Conservation (phyloP, 2,113 vertebrate genomes). For the Vanacampus margaritifer region DNA sequence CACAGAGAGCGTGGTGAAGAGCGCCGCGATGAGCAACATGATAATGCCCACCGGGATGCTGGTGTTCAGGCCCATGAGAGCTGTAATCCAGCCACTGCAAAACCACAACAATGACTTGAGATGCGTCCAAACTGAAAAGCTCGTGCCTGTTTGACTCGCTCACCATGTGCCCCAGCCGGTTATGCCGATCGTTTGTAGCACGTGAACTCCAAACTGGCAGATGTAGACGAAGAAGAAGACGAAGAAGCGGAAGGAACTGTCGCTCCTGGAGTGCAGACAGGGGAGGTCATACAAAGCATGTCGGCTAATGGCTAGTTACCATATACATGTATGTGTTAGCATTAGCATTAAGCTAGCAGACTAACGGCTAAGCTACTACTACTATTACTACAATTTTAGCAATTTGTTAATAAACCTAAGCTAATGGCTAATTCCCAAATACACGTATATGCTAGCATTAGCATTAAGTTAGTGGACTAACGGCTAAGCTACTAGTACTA, state of each 20-base stretch:
- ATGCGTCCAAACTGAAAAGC: not conserved
- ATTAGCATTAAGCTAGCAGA: too few species aligned
- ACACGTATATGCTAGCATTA: too few species aligned
- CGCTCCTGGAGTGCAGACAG: conserved; percentile 79
- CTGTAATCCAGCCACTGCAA: conserved; percentile 94
- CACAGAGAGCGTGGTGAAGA: conserved; percentile 95
- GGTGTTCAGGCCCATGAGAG: conserved; percentile 89
- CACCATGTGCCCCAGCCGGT: conserved; percentile 95
- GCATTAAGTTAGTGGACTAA: too few species aligned
- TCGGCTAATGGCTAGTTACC: too few species aligned
- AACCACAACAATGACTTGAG: not conserved
- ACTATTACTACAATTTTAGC: too few species aligned
- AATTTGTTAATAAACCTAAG: too few species aligned
- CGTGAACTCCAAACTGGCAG: conserved; percentile 96
- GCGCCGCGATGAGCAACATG: conserved; percentile 94
- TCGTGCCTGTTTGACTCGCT: conserved; percentile 30
- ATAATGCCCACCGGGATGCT: conserved; percentile 96
- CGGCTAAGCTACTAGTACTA: too few species aligned
- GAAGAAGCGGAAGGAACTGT: conserved; percentile 99
- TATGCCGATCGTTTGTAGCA: conserved; percentile 94
- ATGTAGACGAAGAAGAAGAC: conserved; percentile 99
- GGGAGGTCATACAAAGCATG: not conserved
- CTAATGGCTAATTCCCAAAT: too few species aligned
- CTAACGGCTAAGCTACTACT: too few species aligned
- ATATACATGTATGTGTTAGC: too few species aligned